Evolutionary conservation across 2,113 vertebrate genomes (phyloP).

Genomic region (Pseudolaguvia tuberculata): DNA sequence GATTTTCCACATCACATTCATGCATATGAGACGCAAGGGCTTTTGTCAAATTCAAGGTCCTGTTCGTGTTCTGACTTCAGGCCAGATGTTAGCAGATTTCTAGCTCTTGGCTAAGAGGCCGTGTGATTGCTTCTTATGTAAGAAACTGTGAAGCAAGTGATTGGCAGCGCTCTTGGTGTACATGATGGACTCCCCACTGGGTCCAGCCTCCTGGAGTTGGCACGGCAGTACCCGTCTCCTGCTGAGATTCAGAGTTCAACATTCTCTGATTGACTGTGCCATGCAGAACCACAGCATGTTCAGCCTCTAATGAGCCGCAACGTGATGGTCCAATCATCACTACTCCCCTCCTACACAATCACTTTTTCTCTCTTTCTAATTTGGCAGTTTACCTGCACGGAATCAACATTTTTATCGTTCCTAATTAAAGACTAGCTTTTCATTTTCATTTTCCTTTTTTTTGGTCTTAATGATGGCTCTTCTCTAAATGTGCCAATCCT

Average conservation of each 20-base stretch:
- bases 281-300: conserved; percentile 22
- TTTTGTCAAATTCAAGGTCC: background rate
- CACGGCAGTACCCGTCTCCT: conserved; percentile 24
- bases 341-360: background rate
- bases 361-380: background rate
- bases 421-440: no score
- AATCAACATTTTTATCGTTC: no score
- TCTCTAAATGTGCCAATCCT: background rate
- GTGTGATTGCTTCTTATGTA: conserved; percentile 9
- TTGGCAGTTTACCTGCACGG: background rate
- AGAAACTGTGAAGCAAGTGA: conserved; percentile 20
- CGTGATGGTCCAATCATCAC: conserved; percentile 22
- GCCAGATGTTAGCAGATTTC: conserved; percentile 11
- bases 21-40: background rate
- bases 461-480: background rate
- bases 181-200: conserved; percentile 35
- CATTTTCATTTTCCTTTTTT: background rate
- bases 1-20: conserved; percentile 14
- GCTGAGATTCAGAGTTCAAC: conserved; percentile 23
- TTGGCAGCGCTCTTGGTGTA: conserved; percentile 37
- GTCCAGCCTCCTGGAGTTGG: conserved; percentile 16
- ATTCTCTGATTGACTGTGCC: conserved; percentile 30
- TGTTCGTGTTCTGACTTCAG: background rate
- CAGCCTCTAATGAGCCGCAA: conserved; percentile 14
- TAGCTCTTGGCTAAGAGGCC: conserved; percentile 5